A percentile compares a stretch with the other conserved stretches of the same genome.
Evolutionary conservation across 2,888 invertebrate genomes (phyloP).

Genomic region (Drosophila birchii): DNA sequence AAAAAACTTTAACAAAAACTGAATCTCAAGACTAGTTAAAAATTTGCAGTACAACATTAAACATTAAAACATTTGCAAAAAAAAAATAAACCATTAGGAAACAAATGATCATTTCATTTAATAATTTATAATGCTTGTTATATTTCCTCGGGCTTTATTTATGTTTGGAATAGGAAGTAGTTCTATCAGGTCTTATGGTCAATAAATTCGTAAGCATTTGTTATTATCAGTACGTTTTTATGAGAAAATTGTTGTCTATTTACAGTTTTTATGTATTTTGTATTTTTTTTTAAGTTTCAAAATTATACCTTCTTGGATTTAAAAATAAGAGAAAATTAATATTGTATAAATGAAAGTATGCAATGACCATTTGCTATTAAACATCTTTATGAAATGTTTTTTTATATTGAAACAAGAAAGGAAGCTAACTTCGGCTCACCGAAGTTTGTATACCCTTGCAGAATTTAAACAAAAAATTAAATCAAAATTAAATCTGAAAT

Average conservation of each 20-base stretch:
- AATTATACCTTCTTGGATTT: not conserved
- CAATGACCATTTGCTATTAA: too few species aligned
- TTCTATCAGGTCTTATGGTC: constrained; percentile 69
- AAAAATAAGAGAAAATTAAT: not conserved
- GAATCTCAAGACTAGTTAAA: not conserved
- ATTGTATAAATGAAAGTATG: not conserved
- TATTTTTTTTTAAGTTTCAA: not conserved
- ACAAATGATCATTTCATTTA: constrained; percentile 1
- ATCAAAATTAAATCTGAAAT: too few species aligned
- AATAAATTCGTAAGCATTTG: constrained; percentile 76
- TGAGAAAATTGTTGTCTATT: constrained; percentile 12
- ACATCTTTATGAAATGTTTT: too few species aligned
- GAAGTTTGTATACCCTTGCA: too few species aligned
- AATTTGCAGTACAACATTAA: constrained; percentile 5
- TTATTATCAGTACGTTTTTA: constrained; percentile 28
- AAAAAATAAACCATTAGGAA: not conserved
- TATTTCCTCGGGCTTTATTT: constrained; percentile 15
- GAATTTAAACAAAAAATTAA: too few species aligned
- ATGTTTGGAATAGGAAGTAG: constrained; percentile 33
- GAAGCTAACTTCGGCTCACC: too few species aligned
- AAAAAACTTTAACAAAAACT: not conserved
- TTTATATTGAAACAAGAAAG: too few species aligned
- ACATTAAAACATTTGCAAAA: not conserved
- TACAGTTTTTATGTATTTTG: constrained; percentile 8
- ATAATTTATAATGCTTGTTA: constrained; percentile 5